phyloP scores from a whole-genome alignment of 2,888 invertebrate genomes.

The Scaptomyza tumidula region DNA sequence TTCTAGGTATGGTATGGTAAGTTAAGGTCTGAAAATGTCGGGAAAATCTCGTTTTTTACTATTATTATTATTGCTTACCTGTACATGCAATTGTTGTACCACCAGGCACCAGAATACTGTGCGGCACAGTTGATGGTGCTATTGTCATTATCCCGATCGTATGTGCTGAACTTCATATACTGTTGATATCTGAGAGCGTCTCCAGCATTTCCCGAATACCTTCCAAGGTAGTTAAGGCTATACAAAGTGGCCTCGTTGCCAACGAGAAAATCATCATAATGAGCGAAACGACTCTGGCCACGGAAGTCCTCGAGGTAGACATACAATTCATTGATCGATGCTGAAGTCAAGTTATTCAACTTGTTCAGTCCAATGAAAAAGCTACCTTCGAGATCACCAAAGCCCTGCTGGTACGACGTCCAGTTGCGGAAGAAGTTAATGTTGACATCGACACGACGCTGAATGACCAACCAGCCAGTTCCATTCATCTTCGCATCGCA shows the following conservation, averaged over 20 bases:
- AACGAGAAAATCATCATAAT: conserved; percentile 87
- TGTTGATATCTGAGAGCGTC: conserved; percentile 89
- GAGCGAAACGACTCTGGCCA: conserved; percentile 86
- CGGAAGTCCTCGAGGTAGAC: conserved; percentile 87
- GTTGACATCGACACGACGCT: conserved; percentile 88
- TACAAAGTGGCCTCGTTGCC: conserved; percentile 88
- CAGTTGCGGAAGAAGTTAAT: conserved; percentile 88
- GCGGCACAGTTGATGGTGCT: conserved; percentile 87
- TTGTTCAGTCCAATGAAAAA: conserved; percentile 90
- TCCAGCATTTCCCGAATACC: conserved; percentile 87
- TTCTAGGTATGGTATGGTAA: too few relatives aligned
- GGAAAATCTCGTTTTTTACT: too few relatives aligned
- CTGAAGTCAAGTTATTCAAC: conserved; percentile 85
- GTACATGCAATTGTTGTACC: conserved; percentile 89
- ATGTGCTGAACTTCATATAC: conserved; percentile 88
- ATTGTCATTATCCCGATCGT: conserved; percentile 89
- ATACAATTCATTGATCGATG: conserved; percentile 85
- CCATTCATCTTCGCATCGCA: conserved; percentile 85
- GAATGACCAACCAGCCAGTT: conserved; percentile 89
- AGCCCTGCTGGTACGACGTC: conserved; percentile 88
- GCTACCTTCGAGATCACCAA: conserved; percentile 88
- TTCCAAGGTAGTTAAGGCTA: conserved; percentile 87
- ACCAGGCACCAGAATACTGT: conserved; percentile 89
- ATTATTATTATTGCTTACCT: conserved; percentile 82
- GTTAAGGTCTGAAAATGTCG: too few relatives aligned